Base-by-base conservation (phyloP, 2,888 invertebrate genomes). In the Apoda limacodes region DNA sequence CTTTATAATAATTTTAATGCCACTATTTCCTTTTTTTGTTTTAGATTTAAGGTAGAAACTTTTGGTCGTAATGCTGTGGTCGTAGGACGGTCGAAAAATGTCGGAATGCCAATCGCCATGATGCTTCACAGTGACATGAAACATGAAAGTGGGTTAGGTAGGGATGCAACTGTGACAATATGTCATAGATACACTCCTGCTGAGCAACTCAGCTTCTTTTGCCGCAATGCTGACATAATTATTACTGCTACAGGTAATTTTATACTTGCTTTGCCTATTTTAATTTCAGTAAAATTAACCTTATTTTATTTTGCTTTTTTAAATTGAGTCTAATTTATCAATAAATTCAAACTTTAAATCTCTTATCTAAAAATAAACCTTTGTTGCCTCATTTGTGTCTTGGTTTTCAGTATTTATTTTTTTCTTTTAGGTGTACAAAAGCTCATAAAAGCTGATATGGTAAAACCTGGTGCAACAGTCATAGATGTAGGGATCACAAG, bases 401-500 rank as follows among this genome's bases (percentile, higher is more conserved):
- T 24, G 19, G 13, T 21, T 6, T 25, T 56, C 66, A 40, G 48
- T 23, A 12, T 30, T 34, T 7, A 12, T 30, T 28, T 25, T 24
- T 32, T 40, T 37, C 45, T 66, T 43, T 56, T 69, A 74, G 92
- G 93, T 35, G 83, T 92, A 9, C 88, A 90, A 4, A 85, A 86
- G 25, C 64, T 93, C 5, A 88, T 93, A 24, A 88, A 84, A 43
- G 87, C 88, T 1, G 87, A 93, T 38, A 94, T 95, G 92, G 84
- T 96, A 3, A 95, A 95, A 56, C 88, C 90, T 2, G 95, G 95
- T 1, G 93, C 92, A 2, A 89, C 90, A 30, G 81, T 96, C 9
- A 93, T 96, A 40, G 95, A 96, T 64, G 91, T 96, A 22, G 95
- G 95, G 7, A 90, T 94, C 32, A 90, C 88, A 3, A 84, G 90